Evolutionary conservation across 2,797 vertebrate genomes (phyloP), one percentile per base, ranked within the genome.

Genomic region (Paedocypris micromegethes): DNA sequence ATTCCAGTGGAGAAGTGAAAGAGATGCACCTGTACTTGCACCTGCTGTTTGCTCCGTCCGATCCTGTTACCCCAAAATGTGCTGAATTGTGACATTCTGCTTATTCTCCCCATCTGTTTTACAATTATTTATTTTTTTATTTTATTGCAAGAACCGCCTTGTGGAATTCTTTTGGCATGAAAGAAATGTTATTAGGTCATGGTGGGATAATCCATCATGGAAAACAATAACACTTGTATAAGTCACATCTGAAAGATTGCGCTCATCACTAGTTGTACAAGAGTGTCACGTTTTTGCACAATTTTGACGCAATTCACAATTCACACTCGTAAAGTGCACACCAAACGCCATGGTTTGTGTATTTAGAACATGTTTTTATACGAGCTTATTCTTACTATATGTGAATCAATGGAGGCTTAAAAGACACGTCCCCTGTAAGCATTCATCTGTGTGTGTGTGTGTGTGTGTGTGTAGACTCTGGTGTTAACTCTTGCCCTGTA

Each of bases 401-500:
- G 23, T 23, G 23, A 23, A 23, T 23, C 23, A 23, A 23, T 23
- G 23, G 23, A 23, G 23, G 23, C 23, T 23, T 23, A 23, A 23
- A 23, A 23, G 23, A 23, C 23, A 23, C 23, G 23, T 23, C 23
- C 23, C 23, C 23, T 23, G 23, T 1, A 23, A 23, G 9, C 9
- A 56, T 5, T 59, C 6, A 39, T 68, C 23, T 23, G 23, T 23
- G 23, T 23, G 23, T 23, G 23, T 5, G 5, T 65, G 2, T 66
- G 40, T 54, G 0, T 54, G 38, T 66, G 67, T 57, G 7, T 8
- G 83, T 78, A 87, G 83, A 55, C 89, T 72, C 3, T 83, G 41
- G 77, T 91, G 51, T 70, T 88, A 74, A 78, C 77, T 0, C 50
- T 91, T 77, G 83, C 89, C 75, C 40, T 87, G 73, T 90, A 76